Conservation (phyloP, 1,140 invertebrate species). For the Oreohelix idahoensis region DNA sequence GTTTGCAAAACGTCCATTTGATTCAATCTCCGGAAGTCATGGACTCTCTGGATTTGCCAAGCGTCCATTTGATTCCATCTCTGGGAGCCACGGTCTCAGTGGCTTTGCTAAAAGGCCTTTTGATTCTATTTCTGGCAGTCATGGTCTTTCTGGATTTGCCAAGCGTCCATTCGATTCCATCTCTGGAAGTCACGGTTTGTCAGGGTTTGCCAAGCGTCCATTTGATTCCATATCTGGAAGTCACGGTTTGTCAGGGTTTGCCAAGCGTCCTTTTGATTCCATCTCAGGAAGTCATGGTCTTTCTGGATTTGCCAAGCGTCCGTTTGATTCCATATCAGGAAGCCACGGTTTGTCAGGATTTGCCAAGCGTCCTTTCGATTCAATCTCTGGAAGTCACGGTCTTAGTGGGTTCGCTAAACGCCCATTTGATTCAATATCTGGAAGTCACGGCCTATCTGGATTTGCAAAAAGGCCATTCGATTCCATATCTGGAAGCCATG, state of each 20-base stretch:
- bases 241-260: constrained; percentile 18
- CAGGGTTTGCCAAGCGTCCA: constrained; percentile 19
- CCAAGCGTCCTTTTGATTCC: constrained; percentile 25
- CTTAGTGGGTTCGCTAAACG: constrained; percentile 40
- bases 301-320: constrained; percentile 32
- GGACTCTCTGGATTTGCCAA: constrained; percentile 34
- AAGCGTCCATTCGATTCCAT: constrained; percentile 36
- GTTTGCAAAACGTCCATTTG: constrained; percentile 34
- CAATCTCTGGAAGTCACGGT: constrained; percentile 24
- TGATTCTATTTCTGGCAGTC: constrained; percentile 34
- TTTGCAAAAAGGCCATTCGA: constrained; percentile 31
- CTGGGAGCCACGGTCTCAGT: not conserved
- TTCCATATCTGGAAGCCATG: constrained; percentile 12
- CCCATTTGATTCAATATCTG: constrained; percentile 35
- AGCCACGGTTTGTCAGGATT: constrained; percentile 32
- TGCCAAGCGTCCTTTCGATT: constrained; percentile 43
- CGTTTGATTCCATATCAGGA: constrained; percentile 41
- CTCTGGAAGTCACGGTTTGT: constrained; percentile 3
- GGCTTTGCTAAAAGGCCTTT: constrained; percentile 37
- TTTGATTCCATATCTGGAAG: constrained; percentile 26
- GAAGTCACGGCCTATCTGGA: constrained; percentile 14
- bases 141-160: constrained; percentile 40
- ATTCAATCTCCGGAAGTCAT: constrained; percentile 12
- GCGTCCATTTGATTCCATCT: constrained; percentile 33
- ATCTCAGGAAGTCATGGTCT: constrained; percentile 10